A percentile compares a stretch with the other conserved stretches of the same genome.
Evolutionary conservation across 2,113 vertebrate species (phyloP).

Genomic region (Meles meles): DNA sequence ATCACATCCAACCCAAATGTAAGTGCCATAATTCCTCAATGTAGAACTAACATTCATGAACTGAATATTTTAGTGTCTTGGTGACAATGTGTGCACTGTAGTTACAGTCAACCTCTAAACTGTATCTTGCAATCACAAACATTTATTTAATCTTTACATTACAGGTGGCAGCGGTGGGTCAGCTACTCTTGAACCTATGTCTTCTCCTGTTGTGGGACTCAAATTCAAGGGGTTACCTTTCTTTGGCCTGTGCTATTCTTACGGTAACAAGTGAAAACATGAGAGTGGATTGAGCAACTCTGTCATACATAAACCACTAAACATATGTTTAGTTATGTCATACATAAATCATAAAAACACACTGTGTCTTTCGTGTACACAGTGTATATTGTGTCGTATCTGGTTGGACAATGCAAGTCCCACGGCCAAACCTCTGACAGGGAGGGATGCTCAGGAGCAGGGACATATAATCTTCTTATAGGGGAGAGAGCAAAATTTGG

Average conservation of each 20-base stretch:
- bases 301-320: background rate
- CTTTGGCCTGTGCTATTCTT: background rate
- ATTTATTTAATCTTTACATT: background rate
- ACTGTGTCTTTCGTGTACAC: no score
- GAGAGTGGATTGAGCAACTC: background rate
- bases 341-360: no score
- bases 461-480: background rate
- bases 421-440: no score
- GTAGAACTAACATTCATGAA: background rate
- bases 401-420: background rate
- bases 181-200: background rate
- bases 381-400: background rate
- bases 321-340: no score
- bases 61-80: background rate
- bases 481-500: background rate
- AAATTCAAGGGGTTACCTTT: background rate
- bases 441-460: background rate
- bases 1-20: background rate
- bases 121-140: background rate
- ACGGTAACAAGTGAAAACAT: background rate
- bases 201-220: background rate
- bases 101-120: background rate
- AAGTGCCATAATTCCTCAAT: background rate
- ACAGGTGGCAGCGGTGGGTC: background rate
- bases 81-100: background rate